Conservation (phyloP, 2,113 vertebrate genomes). For the Psilopogon haemacephalus region DNA sequence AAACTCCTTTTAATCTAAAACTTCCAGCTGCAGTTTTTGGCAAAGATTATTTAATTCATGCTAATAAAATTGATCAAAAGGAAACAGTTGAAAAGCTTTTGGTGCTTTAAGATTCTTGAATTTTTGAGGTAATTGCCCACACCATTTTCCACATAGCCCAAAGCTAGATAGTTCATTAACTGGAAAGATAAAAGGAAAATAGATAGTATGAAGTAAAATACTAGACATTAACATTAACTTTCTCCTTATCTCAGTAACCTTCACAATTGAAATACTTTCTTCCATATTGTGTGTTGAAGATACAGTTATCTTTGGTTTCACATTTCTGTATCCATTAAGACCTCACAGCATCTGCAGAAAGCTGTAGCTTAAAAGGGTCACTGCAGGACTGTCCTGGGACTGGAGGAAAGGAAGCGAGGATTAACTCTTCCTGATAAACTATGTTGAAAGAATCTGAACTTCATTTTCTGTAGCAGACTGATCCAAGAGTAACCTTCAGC, state of each 20-base stretch:
- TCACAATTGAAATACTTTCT: neutral
- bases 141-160: neutral
- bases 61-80: neutral
- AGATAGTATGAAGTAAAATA: neutral
- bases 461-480: neutral
- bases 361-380: neutral
- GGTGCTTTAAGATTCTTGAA: neutral
- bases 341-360: neutral
- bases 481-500: neutral
- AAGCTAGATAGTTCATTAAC: neutral
- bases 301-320: neutral
- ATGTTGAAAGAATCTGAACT: neutral
- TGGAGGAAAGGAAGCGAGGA: neutral
- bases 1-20: neutral
- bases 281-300: neutral
- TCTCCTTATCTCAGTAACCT: neutral
- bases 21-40: neutral
- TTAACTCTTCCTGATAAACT: neutral
- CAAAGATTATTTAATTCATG: neutral
- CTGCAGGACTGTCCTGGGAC: neutral
- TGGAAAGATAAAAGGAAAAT: neutral
- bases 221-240: neutral
- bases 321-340: neutral
- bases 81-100: neutral
- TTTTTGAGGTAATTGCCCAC: neutral